Evolutionary conservation across 2,797 vertebrate genomes (phyloP).

Genomic region (Hypotaenidia okinawae): DNA sequence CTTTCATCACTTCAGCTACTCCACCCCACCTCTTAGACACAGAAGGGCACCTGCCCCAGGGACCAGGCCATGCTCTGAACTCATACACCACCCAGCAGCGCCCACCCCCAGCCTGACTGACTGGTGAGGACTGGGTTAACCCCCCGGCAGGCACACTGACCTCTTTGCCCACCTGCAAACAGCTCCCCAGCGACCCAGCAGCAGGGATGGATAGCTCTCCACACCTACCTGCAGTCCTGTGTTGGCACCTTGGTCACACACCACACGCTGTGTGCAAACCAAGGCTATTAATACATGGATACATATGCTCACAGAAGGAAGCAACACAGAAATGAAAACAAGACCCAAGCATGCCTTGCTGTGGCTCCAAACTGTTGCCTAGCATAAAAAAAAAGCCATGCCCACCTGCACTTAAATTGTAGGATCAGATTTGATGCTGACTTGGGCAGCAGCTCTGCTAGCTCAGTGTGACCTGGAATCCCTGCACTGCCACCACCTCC

Average conservation of each 20-base stretch:
- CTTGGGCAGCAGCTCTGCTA: not conserved
- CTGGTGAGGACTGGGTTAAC: too few relatives aligned
- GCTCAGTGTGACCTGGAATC: not conserved
- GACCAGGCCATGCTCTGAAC: accelerated
- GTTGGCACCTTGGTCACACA: not conserved
- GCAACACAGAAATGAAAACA: not conserved
- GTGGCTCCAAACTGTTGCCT: not conserved
- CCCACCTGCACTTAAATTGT: not conserved
- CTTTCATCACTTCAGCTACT: not conserved
- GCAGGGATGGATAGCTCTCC: accelerated
- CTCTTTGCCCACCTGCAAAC: too few relatives aligned
- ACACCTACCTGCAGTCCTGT: accelerated
- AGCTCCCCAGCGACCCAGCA: too few relatives aligned
- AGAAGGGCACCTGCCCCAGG: not conserved
- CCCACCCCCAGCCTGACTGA: not conserved
- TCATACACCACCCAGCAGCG: not conserved
- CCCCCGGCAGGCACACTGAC: not conserved
- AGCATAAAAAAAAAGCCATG: not conserved
- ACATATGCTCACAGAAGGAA: not conserved
- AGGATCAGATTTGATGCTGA: not conserved
- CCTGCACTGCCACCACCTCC: not conserved
- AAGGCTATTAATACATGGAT: not conserved
- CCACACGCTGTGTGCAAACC: not conserved
- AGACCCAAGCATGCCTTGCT: not conserved
- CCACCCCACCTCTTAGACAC: not conserved